phyloP scores from a whole-genome alignment of 2,888 invertebrate genomes.

The Agrotis exclamationis region DNA sequence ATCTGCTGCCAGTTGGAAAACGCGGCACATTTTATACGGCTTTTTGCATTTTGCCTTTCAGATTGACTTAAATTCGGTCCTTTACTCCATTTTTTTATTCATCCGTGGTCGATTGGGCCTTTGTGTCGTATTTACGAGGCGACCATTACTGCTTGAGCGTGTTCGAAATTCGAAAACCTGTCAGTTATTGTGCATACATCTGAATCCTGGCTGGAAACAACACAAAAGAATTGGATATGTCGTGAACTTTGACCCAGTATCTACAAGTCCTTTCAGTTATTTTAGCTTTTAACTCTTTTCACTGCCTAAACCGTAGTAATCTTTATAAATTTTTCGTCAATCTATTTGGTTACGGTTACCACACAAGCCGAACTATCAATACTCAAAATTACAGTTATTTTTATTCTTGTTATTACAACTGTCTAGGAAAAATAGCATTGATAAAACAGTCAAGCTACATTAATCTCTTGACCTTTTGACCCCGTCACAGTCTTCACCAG shows the following conservation, averaged over 20 bases:
- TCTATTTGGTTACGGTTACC: background rate
- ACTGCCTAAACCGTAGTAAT: background rate
- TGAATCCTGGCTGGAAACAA: background rate
- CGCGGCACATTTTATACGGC: background rate
- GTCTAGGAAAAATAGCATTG: background rate
- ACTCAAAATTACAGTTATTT: background rate
- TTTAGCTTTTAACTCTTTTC: background rate
- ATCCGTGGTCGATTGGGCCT: background rate
- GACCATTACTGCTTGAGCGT: slow-evolving; percentile 1
- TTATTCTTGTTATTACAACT: background rate
- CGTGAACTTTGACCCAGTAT: slow-evolving; percentile 6
- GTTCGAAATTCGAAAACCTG: slow-evolving; percentile 34
- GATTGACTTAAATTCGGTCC: slow-evolving; percentile 6
- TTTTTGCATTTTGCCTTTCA: slow-evolving; percentile 13
- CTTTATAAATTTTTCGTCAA: background rate
- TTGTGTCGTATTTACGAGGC: background rate
- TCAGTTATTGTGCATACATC: background rate
- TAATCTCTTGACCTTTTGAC: background rate
- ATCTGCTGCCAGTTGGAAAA: slow-evolving; percentile 30
- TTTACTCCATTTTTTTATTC: background rate
- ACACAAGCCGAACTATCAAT: no score
- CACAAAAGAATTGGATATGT: slow-evolving; percentile 2
- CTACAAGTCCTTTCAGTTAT: background rate
- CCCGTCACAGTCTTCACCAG: background rate
- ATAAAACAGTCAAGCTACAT: background rate